These are phyloP conservation scores for Mola mola DNA, from an alignment of 2,113 vertebrate species.

Conservation along the genomic window DNA sequence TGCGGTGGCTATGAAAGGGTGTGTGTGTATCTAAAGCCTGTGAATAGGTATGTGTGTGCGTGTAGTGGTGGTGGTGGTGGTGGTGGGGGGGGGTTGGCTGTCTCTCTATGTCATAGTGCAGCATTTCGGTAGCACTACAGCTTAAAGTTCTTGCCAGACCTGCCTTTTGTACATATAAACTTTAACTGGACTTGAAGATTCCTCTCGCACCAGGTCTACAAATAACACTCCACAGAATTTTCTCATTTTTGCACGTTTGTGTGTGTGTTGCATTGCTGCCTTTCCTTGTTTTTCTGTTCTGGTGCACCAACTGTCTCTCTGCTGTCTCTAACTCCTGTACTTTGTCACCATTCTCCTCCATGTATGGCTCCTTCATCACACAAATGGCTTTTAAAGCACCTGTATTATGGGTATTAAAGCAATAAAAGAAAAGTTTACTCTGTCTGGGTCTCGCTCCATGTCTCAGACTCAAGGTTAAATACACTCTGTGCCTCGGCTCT, in stretches of 20 bases:
- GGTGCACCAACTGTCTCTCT: constrained; percentile 22
- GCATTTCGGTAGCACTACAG: too few relatives aligned
- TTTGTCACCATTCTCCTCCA: constrained; percentile 40
- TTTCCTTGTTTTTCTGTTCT: constrained; percentile 6
- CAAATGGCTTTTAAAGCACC: constrained; percentile 74
- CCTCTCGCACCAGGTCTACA: too few relatives aligned
- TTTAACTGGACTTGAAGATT: too few relatives aligned
- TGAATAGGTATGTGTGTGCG: constrained; percentile 10
- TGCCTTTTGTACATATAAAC: too few relatives aligned
- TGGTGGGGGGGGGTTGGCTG: too few relatives aligned
- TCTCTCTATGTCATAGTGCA: too few relatives aligned
- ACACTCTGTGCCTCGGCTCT: constrained; percentile 31
- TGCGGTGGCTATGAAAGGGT: constrained; percentile 69
- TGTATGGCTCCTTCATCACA: constrained; percentile 45
- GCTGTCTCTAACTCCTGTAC: constrained; percentile 25
- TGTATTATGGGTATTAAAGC: constrained; percentile 69
- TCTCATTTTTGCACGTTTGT: neutral
- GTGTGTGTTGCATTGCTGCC: neutral
- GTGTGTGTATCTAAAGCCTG: constrained; percentile 32
- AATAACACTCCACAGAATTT: neutral
- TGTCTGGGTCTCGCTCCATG: constrained; percentile 67
- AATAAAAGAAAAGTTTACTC: constrained; percentile 61
- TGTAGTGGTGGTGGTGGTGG: too few relatives aligned
- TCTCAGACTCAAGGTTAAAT: constrained; percentile 61
- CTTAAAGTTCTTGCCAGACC: too few relatives aligned